Base-by-base conservation (phyloP, 2,797 vertebrate species). In the Propithecus deckenii region DNA sequence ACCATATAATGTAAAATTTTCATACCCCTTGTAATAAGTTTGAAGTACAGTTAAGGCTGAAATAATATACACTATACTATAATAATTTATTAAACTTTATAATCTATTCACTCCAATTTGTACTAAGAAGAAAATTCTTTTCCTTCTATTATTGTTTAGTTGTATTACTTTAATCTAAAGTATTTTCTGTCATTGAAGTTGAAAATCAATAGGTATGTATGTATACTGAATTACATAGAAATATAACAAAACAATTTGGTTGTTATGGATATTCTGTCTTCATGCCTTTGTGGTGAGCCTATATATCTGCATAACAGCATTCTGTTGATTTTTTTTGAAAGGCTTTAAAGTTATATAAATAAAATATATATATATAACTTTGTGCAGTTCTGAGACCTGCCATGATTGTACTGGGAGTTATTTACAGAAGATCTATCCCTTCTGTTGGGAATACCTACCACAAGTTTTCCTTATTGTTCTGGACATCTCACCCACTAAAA, bases 341-440 rank as follows among this genome's bases (percentile, higher is more conserved):
- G 57, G 23, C 35, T 97, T 94, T 81, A 80, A 80, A n/a, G 9
- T 94, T 81, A 88, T 76, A 17, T 57, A 92, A 92, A 89, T 86
- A 43, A 72, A 92, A 52, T 90, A 57, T 63, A 76, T 57, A 35
- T 57, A 35, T 57, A 38, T 89, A 97, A 90, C 94, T 72, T 71
- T 72, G 41, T 28, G 75, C 28, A 2, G 63, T 95, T 95, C 95
- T 91, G 43, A 55, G 86, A 71, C 69, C 97, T 95, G 69, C 79
- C 93, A 65, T 86, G 86, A 95, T 96, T 98, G 95, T 96, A 91
- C 87, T 84, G 80, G 93, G 94, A 98, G 96, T 96, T 96, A 96
- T 98, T 98, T 97, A 89, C 91, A 75, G 63, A 96, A 94, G 98
- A 98, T 97, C 61, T 97, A 98, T 98, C 97, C 96, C 65, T 96